Percentiles rank a stretch among this genome's conserved stretches.
Conservation (phyloP, 2,888 invertebrate species). For the Epirrita christyi region DNA sequence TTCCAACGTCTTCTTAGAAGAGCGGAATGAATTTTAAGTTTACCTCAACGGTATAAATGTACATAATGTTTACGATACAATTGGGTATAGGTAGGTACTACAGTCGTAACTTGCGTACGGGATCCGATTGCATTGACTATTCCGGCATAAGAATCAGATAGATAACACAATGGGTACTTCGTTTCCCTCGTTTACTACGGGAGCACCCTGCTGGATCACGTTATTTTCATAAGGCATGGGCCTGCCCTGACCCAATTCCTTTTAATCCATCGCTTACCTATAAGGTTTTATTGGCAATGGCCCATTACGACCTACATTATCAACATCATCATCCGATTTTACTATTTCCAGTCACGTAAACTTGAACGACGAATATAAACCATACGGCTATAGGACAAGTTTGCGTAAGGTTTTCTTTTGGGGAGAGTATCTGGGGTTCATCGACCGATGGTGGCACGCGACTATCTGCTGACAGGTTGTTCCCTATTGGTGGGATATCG, state of each 20-base stretch:
- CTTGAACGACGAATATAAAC: conserved; percentile 79
- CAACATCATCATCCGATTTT: conserved; percentile 84
- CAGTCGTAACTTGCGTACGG: conserved; percentile 42
- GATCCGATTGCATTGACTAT: conserved; percentile 46
- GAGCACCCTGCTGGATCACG: conserved; percentile 61
- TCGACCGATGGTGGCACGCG: conserved; percentile 46
- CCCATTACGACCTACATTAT: conserved; percentile 84
- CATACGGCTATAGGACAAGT: conserved; percentile 62
- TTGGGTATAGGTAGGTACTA: conserved; percentile 40
- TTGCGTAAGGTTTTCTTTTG: conserved; percentile 45
- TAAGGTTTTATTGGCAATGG: conserved; percentile 84
- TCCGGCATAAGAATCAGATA: conserved; percentile 49
- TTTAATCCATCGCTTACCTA: conserved; percentile 84
- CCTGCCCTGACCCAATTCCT: conserved; percentile 81
- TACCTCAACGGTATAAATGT: conserved; percentile 37
- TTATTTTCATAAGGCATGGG: conserved; percentile 77
- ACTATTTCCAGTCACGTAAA: conserved; percentile 85
- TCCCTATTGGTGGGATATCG: conserved; percentile 44
- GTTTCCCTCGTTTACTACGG: conserved; percentile 50
- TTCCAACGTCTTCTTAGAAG: conserved; percentile 16
- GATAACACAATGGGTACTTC: conserved; percentile 61
- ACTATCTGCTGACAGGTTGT: conserved; percentile 40
- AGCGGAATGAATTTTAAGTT: conserved; percentile 34
- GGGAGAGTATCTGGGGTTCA: conserved; percentile 53
- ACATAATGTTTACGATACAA: conserved; percentile 39